Conservation (phyloP, 1,140 invertebrate species). For the Lanistes nyassanus region DNA sequence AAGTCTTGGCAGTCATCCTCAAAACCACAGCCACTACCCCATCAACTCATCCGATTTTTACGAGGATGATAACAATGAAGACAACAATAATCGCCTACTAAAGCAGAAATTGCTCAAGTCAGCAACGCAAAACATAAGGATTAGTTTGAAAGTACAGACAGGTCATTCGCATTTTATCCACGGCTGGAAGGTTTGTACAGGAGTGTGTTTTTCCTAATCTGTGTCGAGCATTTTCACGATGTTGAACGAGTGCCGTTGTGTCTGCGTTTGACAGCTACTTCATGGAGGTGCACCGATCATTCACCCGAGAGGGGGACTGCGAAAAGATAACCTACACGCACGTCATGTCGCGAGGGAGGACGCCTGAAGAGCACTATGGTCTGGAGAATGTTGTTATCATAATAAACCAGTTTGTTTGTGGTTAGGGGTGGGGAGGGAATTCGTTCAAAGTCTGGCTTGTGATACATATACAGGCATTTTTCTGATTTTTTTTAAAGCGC, state of each 20-base stretch:
- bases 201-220: not conserved
- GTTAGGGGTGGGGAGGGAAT: not conserved
- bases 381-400: no score
- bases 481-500: no score
- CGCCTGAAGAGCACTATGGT: conserved; percentile 63
- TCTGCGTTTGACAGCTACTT: conserved; percentile 47
- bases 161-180: no score
- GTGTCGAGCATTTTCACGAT: not conserved
- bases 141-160: no score
- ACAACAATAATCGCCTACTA: no score
- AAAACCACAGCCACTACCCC: no score
- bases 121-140: no score
- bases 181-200: not conserved
- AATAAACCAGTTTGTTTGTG: no score
- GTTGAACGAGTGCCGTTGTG: not conserved
- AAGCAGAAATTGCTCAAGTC: no score
- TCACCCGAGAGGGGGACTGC: conserved; percentile 49
- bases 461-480: not conserved
- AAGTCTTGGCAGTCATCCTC: no score
- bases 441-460: not conserved
- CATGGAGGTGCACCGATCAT: conserved; percentile 58
- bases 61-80: no score
- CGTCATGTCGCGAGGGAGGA: conserved; percentile 58
- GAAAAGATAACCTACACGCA: conserved; percentile 62
- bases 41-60: no score